Percentiles rank a stretch among this genome's conserved stretches.
These are phyloP conservation scores for Pentalonia nigronervosa DNA, from an alignment of 1,140 invertebrate genomes.

Conservation along the genomic window DNA sequence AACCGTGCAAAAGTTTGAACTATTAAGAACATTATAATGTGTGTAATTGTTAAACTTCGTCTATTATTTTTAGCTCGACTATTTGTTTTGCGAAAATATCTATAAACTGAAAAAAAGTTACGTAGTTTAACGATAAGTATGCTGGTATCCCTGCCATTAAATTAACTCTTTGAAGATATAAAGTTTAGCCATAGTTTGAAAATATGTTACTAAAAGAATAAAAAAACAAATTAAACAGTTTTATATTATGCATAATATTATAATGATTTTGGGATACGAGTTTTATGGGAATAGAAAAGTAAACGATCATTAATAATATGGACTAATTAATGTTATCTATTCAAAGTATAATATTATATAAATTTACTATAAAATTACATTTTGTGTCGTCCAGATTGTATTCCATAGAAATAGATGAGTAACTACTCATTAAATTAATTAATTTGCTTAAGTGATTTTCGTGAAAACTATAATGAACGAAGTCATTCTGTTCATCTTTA, in stretches of 20 bases:
- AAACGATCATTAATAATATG: background rate
- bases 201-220: background rate
- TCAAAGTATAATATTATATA: background rate
- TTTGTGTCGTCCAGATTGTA: background rate
- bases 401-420: background rate
- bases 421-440: background rate
- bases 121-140: background rate
- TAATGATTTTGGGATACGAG: background rate
- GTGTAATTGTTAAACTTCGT: background rate
- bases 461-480: background rate
- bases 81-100: background rate
- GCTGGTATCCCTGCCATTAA: background rate
- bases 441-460: conserved; percentile 10
- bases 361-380: background rate
- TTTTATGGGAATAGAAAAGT: background rate
- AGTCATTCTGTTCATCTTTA: background rate
- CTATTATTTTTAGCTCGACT: background rate
- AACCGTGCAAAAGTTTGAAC: background rate
- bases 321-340: background rate
- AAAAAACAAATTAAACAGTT: background rate
- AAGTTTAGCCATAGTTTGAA: background rate
- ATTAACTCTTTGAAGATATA: background rate
- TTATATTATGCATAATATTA: background rate
- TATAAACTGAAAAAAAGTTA: background rate
- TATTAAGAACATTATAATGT: background rate